phyloP scores from a whole-genome alignment of 2,888 invertebrate genomes.

The Rhagium mordax region DNA sequence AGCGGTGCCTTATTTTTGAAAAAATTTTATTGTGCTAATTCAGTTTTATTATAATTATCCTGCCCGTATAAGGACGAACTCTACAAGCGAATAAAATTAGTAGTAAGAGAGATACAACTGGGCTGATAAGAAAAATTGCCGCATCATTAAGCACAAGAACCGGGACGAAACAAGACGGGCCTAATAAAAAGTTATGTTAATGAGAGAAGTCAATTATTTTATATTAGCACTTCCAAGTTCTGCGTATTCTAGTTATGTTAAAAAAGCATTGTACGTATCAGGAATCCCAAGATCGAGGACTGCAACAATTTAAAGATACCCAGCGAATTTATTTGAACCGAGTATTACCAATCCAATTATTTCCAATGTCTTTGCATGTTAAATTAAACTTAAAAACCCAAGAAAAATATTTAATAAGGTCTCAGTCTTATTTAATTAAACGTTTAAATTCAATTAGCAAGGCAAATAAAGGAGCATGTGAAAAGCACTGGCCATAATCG shows the following conservation, averaged over 20 bases:
- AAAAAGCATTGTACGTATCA: conserved; percentile 15
- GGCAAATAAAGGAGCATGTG: conserved; percentile 5
- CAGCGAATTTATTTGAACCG: neutral
- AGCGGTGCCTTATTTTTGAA: neutral
- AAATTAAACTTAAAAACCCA: neutral
- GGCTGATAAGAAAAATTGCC: conserved; percentile 20
- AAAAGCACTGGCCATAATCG: conserved; percentile 12
- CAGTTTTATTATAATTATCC: conserved; percentile 15
- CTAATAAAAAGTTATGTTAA: conserved; percentile 29
- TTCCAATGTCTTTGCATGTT: conserved; percentile 16
- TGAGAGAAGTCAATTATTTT: conserved; percentile 28
- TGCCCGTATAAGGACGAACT: conserved; percentile 23
- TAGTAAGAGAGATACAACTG: conserved; percentile 9
- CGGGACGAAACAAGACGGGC: conserved; percentile 13
- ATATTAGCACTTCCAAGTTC: conserved; percentile 13
- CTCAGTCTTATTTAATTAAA: conserved; percentile 11
- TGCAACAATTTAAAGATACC: neutral
- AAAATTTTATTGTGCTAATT: conserved; percentile 8
- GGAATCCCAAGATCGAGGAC: neutral
- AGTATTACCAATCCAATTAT: conserved; percentile 17
- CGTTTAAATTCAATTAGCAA: conserved; percentile 13
- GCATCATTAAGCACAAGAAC: conserved; percentile 13
- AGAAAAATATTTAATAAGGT: neutral
- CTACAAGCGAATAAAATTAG: conserved; percentile 26
- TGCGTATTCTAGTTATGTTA: conserved; percentile 14